A percentile compares a stretch with the other conserved stretches of the same genome.
These are phyloP conservation scores for Salvelinus namaycush DNA, from an alignment of 2,113 vertebrate species.

Conservation along the genomic window DNA sequence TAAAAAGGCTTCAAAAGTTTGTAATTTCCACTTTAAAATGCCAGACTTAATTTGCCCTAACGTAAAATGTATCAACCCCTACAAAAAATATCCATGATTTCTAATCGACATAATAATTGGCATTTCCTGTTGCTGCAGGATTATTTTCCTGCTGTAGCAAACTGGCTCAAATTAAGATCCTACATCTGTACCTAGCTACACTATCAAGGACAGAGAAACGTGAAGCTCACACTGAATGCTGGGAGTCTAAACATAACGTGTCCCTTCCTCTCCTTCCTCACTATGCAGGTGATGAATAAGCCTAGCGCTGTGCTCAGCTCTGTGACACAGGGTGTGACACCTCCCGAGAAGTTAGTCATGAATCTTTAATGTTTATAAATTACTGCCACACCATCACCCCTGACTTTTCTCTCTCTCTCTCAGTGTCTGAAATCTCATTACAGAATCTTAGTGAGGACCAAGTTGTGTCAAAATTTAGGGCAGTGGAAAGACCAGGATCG, in stretches of 20 bases:
- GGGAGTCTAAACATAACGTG: not conserved
- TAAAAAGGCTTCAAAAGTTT: too few relatives aligned
- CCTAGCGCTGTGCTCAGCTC: too few relatives aligned
- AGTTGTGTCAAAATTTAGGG: not conserved
- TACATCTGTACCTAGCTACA: too few relatives aligned
- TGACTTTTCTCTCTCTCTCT: conserved; percentile 1
- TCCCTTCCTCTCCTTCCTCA: not conserved
- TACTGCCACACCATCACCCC: not conserved
- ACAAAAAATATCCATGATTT: too few relatives aligned
- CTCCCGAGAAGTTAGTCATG: not conserved
- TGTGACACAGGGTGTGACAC: not conserved
- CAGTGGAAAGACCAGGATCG: not conserved
- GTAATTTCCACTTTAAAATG: too few relatives aligned
- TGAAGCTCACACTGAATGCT: not conserved
- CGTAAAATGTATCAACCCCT: too few relatives aligned
- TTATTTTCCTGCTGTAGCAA: too few relatives aligned
- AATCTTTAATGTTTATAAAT: conserved; percentile 5
- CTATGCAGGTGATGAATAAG: conserved; percentile 1
- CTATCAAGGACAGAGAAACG: not conserved
- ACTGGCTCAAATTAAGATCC: too few relatives aligned
- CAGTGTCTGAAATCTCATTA: not conserved
- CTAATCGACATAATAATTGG: too few relatives aligned
- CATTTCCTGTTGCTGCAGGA: too few relatives aligned
- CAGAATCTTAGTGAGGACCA: not conserved
- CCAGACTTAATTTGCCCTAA: too few relatives aligned